Evolutionary conservation across 1,140 invertebrate species (phyloP).

Genomic region (Drosophila leontia): DNA sequence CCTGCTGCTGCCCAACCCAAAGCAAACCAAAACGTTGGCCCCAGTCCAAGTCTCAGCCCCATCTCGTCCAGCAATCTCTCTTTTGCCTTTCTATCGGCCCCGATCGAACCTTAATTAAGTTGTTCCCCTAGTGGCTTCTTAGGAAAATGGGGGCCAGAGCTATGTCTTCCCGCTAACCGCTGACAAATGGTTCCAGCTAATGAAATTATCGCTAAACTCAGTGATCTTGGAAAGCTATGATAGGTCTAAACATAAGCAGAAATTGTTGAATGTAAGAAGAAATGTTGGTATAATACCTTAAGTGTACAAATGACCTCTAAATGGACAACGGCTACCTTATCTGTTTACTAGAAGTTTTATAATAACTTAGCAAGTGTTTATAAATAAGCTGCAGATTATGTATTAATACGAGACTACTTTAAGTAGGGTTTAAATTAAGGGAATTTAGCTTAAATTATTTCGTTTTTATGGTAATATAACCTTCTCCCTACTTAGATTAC

Average conservation of each 20-base stretch:
- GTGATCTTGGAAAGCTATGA: constrained; percentile 7
- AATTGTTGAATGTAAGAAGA: no score
- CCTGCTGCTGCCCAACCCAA: constrained; percentile 51
- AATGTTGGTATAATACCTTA: no score
- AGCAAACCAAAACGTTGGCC: constrained; percentile 23
- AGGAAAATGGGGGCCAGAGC: constrained; percentile 32
- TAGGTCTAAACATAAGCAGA: background rate
- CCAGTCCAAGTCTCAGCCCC: background rate
- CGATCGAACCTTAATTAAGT: constrained; percentile 72
- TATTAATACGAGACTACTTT: background rate
- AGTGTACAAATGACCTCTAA: constrained; percentile 9
- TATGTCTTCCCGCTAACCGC: constrained; percentile 18
- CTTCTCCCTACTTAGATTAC: background rate
- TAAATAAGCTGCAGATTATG: background rate
- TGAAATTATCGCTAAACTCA: constrained; percentile 56
- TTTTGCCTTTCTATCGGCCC: constrained; percentile 37
- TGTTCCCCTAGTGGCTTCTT: constrained; percentile 58
- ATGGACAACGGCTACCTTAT: constrained; percentile 2
- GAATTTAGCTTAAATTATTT: background rate
- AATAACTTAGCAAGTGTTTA: background rate
- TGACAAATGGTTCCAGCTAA: constrained; percentile 46
- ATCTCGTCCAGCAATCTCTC: constrained; percentile 1
- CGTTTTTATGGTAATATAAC: no score
- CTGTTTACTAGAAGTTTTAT: background rate
- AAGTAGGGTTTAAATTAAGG: background rate